A percentile compares a stretch with the other conserved stretches of the same genome.
Conservation (phyloP, 1,140 invertebrate genomes). For the Panonychus citri region DNA sequence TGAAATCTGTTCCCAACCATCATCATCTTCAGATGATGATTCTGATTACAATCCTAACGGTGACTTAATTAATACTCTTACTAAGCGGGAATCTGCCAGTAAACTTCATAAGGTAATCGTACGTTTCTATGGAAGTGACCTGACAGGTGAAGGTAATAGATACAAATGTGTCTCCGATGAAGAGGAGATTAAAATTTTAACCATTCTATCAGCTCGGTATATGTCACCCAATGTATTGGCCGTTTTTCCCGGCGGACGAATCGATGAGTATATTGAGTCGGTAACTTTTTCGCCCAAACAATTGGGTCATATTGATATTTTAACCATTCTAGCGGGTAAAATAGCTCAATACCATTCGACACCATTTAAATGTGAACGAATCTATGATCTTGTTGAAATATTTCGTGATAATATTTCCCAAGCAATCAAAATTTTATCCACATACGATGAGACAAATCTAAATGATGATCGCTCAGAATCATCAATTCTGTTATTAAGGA, state of each 20-base stretch:
- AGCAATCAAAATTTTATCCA: background rate
- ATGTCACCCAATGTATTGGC: background rate
- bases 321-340: background rate
- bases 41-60: no score
- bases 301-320: background rate
- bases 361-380: background rate
- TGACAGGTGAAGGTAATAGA: background rate
- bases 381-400: background rate
- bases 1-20: no score
- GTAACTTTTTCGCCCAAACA: background rate
- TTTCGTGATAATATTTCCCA: background rate
- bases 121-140: constrained; percentile 1
- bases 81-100: no score
- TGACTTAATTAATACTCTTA: no score
- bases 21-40: no score
- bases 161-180: background rate
- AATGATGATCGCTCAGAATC: background rate
- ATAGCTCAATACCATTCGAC: background rate
- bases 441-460: background rate
- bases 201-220: background rate
- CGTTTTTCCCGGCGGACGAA: background rate
- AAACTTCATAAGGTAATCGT: background rate
- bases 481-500: background rate
- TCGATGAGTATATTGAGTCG: background rate
- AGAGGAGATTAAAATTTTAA: background rate